Evolutionary conservation across 2,113 vertebrate species (phyloP).

Genomic region (Brachypodius melanocephalos): DNA sequence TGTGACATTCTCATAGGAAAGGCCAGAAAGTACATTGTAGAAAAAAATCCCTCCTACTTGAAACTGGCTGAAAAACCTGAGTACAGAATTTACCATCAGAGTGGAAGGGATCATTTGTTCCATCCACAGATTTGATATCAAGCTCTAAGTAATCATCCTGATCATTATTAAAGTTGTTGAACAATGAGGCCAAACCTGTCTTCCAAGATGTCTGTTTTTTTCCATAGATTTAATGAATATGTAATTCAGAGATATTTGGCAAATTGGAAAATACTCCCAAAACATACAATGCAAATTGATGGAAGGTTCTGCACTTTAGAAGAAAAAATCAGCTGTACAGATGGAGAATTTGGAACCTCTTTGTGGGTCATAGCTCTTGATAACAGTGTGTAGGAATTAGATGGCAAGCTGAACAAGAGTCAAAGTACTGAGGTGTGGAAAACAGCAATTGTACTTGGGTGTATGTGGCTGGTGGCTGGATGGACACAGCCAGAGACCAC

Average conservation of each 20-base stretch:
- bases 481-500: background rate
- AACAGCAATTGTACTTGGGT: background rate
- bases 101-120: background rate
- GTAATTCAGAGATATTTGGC: background rate
- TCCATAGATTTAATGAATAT: background rate
- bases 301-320: background rate
- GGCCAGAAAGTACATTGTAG: background rate
- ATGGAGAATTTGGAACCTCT: background rate
- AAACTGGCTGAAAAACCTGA: background rate
- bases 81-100: background rate
- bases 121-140: background rate
- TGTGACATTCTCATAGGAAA: background rate
- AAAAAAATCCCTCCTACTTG: background rate
- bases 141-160: background rate
- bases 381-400: background rate
- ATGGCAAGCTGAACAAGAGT: background rate
- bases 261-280: background rate
- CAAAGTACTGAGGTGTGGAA: fast-evolving
- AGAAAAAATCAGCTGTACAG: background rate
- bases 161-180: background rate
- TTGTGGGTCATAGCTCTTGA: background rate
- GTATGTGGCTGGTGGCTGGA: background rate
- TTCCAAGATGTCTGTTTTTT: background rate
- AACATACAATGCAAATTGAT: background rate
- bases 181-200: background rate